A percentile compares a stretch with the other conserved stretches of the same genome.
Evolutionary conservation across 2,113 vertebrate genomes (phyloP).

Genomic region (Pogonocichla stellata): DNA sequence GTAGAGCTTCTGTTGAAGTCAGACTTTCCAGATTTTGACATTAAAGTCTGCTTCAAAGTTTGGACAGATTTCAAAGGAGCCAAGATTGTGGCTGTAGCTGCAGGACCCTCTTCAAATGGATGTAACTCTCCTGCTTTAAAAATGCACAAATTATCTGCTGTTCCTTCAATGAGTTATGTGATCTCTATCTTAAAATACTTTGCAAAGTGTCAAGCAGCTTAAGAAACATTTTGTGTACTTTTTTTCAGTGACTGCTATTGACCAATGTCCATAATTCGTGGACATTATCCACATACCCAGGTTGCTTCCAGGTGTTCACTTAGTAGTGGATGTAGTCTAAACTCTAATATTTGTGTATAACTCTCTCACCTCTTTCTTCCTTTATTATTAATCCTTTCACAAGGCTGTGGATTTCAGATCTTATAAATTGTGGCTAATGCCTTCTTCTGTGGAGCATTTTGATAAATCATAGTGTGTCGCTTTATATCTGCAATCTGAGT

Average conservation of each 20-base stretch:
- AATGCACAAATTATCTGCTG: background rate
- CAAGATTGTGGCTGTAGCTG: background rate
- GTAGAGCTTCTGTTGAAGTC: background rate
- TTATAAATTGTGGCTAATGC: slow-evolving; percentile 6
- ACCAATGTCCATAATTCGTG: background rate
- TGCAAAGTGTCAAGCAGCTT: background rate
- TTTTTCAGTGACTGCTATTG: background rate
- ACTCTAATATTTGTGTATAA: background rate
- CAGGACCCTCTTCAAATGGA: background rate
- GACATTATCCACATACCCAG: background rate
- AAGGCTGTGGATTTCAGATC: background rate
- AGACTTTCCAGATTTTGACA: background rate
- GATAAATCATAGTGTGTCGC: slow-evolving; percentile 2
- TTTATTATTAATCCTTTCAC: background rate
- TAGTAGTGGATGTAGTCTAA: background rate
- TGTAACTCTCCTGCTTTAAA: background rate
- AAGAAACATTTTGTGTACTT: background rate
- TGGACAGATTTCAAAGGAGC: background rate
- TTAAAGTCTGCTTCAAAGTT: background rate
- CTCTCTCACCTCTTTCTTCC: background rate
- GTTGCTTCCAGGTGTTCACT: background rate
- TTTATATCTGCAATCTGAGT: slow-evolving; percentile 12
- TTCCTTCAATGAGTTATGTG: background rate
- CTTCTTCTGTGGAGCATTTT: background rate
- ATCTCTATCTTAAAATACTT: background rate